These are phyloP conservation scores for Crematogaster levior DNA, from an alignment of 2,888 invertebrate genomes.

Conservation along the genomic window DNA sequence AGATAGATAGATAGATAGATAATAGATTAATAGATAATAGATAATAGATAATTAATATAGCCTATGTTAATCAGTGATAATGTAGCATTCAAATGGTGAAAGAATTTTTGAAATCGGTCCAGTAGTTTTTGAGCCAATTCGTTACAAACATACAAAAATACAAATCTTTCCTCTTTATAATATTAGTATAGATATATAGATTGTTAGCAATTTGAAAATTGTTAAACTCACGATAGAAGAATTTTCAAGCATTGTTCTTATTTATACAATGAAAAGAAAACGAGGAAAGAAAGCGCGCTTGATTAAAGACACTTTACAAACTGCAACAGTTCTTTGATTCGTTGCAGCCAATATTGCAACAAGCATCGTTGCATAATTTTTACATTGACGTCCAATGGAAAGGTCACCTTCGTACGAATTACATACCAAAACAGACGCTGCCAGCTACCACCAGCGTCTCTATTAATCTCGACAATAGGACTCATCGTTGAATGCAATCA, in stretches of 20 bases:
- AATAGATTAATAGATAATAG: no score
- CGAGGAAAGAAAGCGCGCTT: not conserved
- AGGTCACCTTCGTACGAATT: constrained; percentile 5
- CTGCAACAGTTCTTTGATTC: not conserved
- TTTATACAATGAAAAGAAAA: no score
- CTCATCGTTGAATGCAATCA: constrained; percentile 39
- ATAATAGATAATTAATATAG: no score
- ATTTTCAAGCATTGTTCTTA: not conserved
- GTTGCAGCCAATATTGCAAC: not conserved
- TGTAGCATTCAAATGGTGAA: no score
- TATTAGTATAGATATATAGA: no score
- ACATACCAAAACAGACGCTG: constrained; percentile 6
- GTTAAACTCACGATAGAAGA: not conserved
- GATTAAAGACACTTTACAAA: not conserved
- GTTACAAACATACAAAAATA: no score
- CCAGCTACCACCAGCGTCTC: constrained; percentile 35
- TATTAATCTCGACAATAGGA: constrained; percentile 51
- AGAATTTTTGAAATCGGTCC: no score
- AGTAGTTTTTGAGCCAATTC: no score
- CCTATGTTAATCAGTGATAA: no score
- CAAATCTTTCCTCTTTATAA: no score
- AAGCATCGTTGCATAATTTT: constrained; percentile 14
- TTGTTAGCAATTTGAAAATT: not conserved
- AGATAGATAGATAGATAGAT: no score
- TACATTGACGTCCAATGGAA: constrained; percentile 20